Percentiles rank a stretch among this genome's conserved stretches.
phyloP scores from a whole-genome alignment of 2,797 vertebrate species.

The Propithecus perrieri region DNA sequence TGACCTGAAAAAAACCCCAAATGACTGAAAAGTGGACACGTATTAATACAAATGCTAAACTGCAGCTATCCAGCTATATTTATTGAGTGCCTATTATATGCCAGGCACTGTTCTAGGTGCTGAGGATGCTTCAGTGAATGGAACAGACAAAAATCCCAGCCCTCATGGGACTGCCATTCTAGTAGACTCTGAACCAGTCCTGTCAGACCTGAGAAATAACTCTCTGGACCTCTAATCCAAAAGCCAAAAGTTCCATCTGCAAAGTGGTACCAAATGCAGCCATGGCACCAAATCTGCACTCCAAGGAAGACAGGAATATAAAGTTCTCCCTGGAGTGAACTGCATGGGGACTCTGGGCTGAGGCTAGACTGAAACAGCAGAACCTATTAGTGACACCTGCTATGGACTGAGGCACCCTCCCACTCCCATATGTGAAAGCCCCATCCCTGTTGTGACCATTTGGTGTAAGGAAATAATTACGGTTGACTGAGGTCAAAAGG shows the following conservation, averaged over 20 bases:
- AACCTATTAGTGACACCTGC: background rate
- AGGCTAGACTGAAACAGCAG: background rate
- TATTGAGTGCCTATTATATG: accelerated
- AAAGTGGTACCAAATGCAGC: background rate
- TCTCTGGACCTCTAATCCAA: background rate
- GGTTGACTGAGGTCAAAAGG: background rate
- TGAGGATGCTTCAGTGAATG: background rate
- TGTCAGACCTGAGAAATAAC: background rate
- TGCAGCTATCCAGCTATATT: background rate
- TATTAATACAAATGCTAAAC: background rate
- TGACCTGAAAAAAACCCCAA: background rate
- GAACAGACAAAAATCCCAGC: background rate
- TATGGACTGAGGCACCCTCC: background rate
- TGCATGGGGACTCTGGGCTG: background rate
- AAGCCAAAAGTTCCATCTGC: background rate
- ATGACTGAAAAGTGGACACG: background rate
- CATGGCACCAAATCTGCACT: background rate
- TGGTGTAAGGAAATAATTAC: background rate
- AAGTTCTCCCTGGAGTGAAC: background rate
- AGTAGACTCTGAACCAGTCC: background rate
- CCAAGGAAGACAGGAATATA: background rate
- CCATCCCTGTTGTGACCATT: background rate
- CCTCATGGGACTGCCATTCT: background rate
- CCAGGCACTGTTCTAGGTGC: background rate
- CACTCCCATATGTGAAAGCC: background rate